Base-by-base conservation (phyloP, 1,140 invertebrate genomes). In the Ceratitis capitata region DNA sequence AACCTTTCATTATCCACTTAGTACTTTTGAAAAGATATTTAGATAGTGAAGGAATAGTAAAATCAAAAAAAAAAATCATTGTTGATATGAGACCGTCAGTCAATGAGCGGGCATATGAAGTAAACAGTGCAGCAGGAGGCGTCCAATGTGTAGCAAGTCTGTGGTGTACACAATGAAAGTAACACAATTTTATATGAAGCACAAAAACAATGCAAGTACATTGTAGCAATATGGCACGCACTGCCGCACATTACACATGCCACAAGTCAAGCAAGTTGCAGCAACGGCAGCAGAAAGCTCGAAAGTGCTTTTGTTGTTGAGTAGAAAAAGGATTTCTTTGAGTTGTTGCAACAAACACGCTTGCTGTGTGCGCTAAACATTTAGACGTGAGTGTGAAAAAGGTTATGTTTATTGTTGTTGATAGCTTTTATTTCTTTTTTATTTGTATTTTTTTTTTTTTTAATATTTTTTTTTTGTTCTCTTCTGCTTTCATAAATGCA, bases 301-400 rank as follows among this genome's bases (percentile, higher is more conserved):
- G 23, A n/a, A n/a, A n/a, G n/a, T n/a, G n/a, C n/a, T n/a, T n/a
- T n/a, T n/a, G n/a, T n/a, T n/a, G n/a, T 3, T 35, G 61, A 64
- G 51, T 10, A 19, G 51, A 69, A 78, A 78, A 78, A 78, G 69
- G 69, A 78, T 78, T 23, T 10, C 69, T 16, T 78, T 78, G 35
- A 78, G 39, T 78, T n/a, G 35, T 19, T 16, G 64, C 39, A 74
- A 61, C 23, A n/a, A n/a, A n/a, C n/a, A n/a, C n/a, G 64, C 5
- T 19, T 4, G 64, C 35, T 45, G 69, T 39, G 69, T 45, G 69
- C 69, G 9, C 42, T 78, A 19, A 78, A 9, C 69, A 78, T 45
- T 78, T 78, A 78, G 69, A 78, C 69, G 69, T 78, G 69, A 78
- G 69, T 78, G 69, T 42, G 69, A 78, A 78, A 78, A 78, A 78